Conservation (phyloP, 1,140 invertebrate genomes). For the Archivesica marissinica region DNA sequence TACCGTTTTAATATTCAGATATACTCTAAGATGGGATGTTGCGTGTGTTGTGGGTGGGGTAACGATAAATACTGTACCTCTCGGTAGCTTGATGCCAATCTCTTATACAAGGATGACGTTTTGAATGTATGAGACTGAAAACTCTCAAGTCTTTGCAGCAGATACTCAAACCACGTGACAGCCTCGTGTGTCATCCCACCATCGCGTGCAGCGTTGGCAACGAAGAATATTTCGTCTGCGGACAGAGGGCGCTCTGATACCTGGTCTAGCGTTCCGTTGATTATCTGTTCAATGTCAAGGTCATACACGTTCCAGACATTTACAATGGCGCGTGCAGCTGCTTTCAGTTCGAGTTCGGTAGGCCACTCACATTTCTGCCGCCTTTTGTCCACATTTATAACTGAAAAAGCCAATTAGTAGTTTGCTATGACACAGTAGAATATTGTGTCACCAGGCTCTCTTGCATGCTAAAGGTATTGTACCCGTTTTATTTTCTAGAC, state of each 20-base stretch:
- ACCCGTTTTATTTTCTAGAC: no score
- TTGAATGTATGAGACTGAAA: conserved; percentile 11
- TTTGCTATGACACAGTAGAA: not conserved
- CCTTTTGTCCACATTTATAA: conserved; percentile 38
- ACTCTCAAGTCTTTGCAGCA: conserved; percentile 2
- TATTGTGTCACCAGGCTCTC: no score
- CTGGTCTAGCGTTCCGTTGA: not conserved
- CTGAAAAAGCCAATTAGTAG: no score
- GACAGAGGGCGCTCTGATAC: conserved; percentile 1
- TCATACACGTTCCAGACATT: conserved; percentile 53
- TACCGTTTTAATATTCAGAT: not conserved
- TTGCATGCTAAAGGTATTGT: no score
- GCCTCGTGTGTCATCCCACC: conserved; percentile 41
- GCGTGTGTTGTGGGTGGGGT: not conserved
- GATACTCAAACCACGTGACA: conserved; percentile 55
- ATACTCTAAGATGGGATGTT: not conserved
- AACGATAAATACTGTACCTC: conserved; percentile 6
- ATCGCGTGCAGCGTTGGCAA: conserved; percentile 46
- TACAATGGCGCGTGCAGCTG: conserved; percentile 38
- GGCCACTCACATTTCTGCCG: conserved; percentile 16
- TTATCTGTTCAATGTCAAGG: conserved; percentile 32
- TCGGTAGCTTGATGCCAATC: conserved; percentile 18
- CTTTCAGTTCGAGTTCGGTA: conserved; percentile 11
- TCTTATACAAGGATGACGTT: conserved; percentile 19
- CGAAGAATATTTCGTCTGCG: conserved; percentile 41